Conservation (phyloP, 2,113 vertebrate genomes). For the Pristiophorus japonicus region DNA sequence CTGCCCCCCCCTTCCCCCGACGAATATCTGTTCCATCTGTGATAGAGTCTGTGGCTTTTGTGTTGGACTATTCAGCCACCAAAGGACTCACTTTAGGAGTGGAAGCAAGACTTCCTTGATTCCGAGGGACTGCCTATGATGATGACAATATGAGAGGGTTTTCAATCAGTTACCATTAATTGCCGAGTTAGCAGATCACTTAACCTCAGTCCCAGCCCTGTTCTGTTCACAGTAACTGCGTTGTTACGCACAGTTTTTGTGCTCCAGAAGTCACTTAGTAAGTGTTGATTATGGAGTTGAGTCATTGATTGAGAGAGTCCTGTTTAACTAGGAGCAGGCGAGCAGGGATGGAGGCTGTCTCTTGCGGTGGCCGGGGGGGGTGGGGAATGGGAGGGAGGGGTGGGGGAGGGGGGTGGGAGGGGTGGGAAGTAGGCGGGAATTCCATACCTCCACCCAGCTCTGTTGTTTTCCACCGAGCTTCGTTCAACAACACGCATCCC, state of each 20-base stretch:
- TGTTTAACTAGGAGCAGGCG: neutral
- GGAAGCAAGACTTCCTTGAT: too few relatives aligned
- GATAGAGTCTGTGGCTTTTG: too few relatives aligned
- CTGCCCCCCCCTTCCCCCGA: too few relatives aligned
- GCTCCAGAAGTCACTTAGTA: too few relatives aligned
- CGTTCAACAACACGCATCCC: neutral
- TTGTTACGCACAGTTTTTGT: too few relatives aligned
- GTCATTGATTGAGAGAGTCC: neutral
- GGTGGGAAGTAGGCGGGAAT: too few relatives aligned
- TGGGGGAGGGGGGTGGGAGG: neutral
- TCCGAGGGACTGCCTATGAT: too few relatives aligned
- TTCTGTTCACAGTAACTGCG: neutral
- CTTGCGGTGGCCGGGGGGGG: neutral
- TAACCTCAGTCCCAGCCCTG: neutral
- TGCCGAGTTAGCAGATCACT: neutral
- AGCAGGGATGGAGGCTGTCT: neutral
- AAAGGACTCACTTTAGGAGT: too few relatives aligned
- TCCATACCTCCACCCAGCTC: neutral
- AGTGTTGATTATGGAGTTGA: neutral
- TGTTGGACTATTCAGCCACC: too few relatives aligned
- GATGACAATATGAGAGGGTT: neutral
- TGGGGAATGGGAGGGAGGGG: neutral
- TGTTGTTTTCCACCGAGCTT: neutral
- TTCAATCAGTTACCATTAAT: neutral
- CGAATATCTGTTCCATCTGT: too few relatives aligned